These are phyloP conservation scores for Cercocebus atys DNA, from an alignment of 2,113 vertebrate genomes.

Conservation along the genomic window DNA sequence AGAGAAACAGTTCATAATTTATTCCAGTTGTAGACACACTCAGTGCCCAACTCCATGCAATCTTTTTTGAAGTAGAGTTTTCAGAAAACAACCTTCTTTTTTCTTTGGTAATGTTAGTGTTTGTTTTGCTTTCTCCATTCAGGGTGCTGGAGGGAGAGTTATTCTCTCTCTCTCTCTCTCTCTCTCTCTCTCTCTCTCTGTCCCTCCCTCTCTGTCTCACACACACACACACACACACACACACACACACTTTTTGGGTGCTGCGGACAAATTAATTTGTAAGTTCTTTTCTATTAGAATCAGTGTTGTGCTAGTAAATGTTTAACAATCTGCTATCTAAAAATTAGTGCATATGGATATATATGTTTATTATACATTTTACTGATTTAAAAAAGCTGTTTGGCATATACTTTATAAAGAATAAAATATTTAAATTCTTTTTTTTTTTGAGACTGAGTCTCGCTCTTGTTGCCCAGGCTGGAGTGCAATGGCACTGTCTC, in stretches of 20 bases:
- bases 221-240: background rate
- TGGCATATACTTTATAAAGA: conserved; percentile 39
- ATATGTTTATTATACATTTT: conserved; percentile 39
- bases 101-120: background rate
- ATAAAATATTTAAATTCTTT: background rate
- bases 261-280: background rate
- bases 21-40: background rate
- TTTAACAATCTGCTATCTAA: conserved; percentile 8
- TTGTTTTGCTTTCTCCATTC: conserved; percentile 27
- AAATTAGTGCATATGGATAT: background rate
- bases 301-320: background rate
- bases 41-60: background rate
- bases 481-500: no score
- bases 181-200: background rate
- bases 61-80: background rate
- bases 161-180: background rate
- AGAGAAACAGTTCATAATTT: background rate
- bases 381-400: background rate
- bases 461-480: no score
- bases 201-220: background rate
- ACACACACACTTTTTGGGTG: background rate
- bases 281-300: conserved; percentile 21
- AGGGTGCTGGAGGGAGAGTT: background rate
- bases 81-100: background rate
- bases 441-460: no score